phyloP scores from a whole-genome alignment of 2,888 invertebrate genomes.

The Trissoscelio sp. region DNA sequence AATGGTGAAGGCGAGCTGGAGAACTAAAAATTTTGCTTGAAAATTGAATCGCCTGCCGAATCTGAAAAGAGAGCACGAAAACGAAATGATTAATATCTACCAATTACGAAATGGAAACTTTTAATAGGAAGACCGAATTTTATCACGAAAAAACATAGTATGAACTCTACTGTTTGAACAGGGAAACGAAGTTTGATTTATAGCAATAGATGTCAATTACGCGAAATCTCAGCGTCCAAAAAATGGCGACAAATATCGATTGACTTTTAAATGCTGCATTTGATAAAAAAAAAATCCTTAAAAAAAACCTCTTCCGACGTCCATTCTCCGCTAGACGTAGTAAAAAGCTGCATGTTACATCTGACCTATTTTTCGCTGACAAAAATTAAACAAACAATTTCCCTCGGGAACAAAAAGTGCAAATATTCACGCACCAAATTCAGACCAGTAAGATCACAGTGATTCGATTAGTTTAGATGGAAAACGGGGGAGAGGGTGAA shows the following conservation, averaged over 20 bases:
- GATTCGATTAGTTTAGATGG: constrained; percentile 45
- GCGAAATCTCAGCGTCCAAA: not conserved
- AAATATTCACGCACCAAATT: constrained; percentile 12
- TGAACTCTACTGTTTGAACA: constrained; percentile 20
- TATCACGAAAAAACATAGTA: constrained; percentile 18
- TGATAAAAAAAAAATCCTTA: not conserved
- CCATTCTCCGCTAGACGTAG: not conserved
- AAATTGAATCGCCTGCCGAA: no score
- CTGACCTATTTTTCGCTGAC: not conserved
- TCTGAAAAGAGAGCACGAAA: no score
- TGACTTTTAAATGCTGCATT: not conserved
- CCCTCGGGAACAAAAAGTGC: not conserved
- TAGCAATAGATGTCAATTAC: constrained; percentile 16
- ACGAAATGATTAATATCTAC: no score
- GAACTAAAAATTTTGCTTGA: no score
- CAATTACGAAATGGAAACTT: no score
- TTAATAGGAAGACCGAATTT: constrained; percentile 32
- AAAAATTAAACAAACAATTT: constrained; percentile 18
- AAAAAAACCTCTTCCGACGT: not conserved
- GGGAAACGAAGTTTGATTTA: constrained; percentile 42
- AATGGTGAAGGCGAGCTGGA: no score
- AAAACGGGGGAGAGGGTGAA: constrained; percentile 9
- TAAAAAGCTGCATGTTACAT: not conserved
- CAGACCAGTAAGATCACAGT: constrained; percentile 31
- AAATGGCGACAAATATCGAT: not conserved